Evolutionary conservation across 2,888 invertebrate species (phyloP).

Genomic region (Arenicola marina): DNA sequence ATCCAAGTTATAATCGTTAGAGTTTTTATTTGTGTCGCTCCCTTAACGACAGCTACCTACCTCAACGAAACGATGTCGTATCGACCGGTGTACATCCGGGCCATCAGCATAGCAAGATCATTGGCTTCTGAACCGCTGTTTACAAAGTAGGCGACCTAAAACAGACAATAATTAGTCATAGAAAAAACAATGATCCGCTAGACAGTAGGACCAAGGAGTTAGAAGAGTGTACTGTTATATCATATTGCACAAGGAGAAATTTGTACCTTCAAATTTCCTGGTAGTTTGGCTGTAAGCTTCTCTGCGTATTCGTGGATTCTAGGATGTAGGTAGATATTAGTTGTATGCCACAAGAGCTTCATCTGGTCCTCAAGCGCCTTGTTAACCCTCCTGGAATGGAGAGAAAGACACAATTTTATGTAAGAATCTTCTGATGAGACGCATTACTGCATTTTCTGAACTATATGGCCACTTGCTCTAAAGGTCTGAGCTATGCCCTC

Average conservation of each 20-base stretch:
- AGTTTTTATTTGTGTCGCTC: too few species aligned
- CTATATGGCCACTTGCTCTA: too few species aligned
- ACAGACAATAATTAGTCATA: not conserved
- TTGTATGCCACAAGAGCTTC: slow-evolving; percentile 85
- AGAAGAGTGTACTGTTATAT: too few species aligned
- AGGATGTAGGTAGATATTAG: slow-evolving; percentile 88
- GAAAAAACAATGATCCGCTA: not conserved
- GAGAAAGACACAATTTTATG: too few species aligned
- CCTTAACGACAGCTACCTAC: slow-evolving; percentile 32
- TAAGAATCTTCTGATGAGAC: too few species aligned
- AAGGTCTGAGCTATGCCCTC: too few species aligned
- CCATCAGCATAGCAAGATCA: slow-evolving; percentile 87
- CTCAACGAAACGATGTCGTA: slow-evolving; percentile 81
- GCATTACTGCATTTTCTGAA: too few species aligned
- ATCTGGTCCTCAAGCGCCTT: slow-evolving; percentile 80
- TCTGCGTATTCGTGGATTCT: slow-evolving; percentile 89
- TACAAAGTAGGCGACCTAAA: slow-evolving; percentile 75
- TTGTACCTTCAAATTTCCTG: slow-evolving; percentile 86
- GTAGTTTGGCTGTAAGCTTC: slow-evolving; percentile 78
- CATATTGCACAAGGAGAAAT: too few species aligned
- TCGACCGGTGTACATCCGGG: slow-evolving; percentile 82
- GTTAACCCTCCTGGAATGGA: slow-evolving; percentile 79
- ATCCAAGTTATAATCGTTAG: too few species aligned
- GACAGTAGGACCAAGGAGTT: not conserved
- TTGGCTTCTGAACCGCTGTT: slow-evolving; percentile 98